These are phyloP conservation scores for Sclerodermus sp. DNA, from an alignment of 2,888 invertebrate genomes.

Conservation along the genomic window DNA sequence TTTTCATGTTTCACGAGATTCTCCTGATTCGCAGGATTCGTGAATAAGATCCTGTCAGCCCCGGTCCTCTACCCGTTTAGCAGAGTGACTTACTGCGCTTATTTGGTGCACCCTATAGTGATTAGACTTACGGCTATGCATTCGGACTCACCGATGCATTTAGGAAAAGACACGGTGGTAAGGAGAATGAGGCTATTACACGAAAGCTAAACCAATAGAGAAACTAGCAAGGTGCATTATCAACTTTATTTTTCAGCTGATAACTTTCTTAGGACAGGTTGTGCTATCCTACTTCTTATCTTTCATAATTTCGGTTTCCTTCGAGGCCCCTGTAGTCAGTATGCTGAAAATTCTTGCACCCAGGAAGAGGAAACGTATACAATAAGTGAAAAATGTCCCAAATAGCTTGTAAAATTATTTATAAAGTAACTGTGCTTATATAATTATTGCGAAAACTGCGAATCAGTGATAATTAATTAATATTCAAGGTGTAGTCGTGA, in stretches of 20 bases:
- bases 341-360: conserved; percentile 71
- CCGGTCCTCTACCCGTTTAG: conserved; percentile 82
- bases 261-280: conserved; percentile 80
- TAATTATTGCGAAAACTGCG: conserved; percentile 21
- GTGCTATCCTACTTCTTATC: conserved; percentile 77
- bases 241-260: conserved; percentile 68
- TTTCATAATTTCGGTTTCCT: conserved; percentile 77
- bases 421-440: conserved; percentile 16
- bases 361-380: conserved; percentile 50
- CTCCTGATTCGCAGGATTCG: conserved; percentile 61
- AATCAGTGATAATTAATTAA: conserved; percentile 15
- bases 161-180: conserved; percentile 78
- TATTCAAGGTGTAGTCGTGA: conserved; percentile 8
- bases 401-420: conserved; percentile 22
- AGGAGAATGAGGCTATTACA: conserved; percentile 24
- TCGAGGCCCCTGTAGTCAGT: conserved; percentile 83
- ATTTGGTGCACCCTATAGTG: conserved; percentile 81
- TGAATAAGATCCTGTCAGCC: conserved; percentile 73
- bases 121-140: conserved; percentile 80
- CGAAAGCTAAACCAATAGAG: too few relatives aligned
- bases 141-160: conserved; percentile 79
- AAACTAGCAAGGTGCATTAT: too few relatives aligned
- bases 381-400: conserved; percentile 24
- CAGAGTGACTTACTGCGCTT: conserved; percentile 84
- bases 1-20: background rate